Evolutionary conservation across 2,888 invertebrate species (phyloP), one percentile per base, ranked within the genome.

Genomic region (Automeris io): DNA sequence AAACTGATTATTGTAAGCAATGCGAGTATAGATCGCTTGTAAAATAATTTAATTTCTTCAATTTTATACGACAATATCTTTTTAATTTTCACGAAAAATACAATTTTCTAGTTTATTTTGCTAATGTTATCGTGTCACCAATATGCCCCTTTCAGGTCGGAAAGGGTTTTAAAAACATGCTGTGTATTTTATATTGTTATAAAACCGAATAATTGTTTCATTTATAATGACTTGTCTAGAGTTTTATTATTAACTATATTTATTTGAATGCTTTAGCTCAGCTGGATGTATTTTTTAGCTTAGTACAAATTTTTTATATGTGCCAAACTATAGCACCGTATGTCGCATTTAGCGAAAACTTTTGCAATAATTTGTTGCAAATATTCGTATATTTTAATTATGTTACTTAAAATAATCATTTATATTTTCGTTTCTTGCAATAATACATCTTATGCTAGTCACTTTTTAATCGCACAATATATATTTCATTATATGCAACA

Each of bases 371-470:
- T 76, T 64, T 58, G 57, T 74, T 76, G 72, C 70, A 59, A 65
- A 57, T 69, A 75, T 79, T 76, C 64, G 56, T 57, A 66, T 67
- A 54, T 54, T 53, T 61, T 58, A 54, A 52, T 58, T 57, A 61
- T 61, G 58, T 58, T 60, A 57, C 56, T 42, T 52, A 53, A 54
- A 55, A 60, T 58, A 49, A 55, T 57, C 61, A 54, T 49, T 61
- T 59, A 63, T 51, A 52, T 52, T 54, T 57, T 59, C 55, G 70
- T 70, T 77, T 80, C 78, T 71, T 68, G 85, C 85, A 86, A 86
- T 86, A 85, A 81, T 79, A 81, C 75, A 64, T 78, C 80, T 80
- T 74, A 85, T 85, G 82, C 85, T 86, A 86, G 85, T 86, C 85
- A 86, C 62, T 68, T 73, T 79, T 70, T 70, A 69, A 78, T 76